These are phyloP conservation scores for Schizotus pectinicornis DNA, from an alignment of 2,888 invertebrate species.

Conservation along the genomic window DNA sequence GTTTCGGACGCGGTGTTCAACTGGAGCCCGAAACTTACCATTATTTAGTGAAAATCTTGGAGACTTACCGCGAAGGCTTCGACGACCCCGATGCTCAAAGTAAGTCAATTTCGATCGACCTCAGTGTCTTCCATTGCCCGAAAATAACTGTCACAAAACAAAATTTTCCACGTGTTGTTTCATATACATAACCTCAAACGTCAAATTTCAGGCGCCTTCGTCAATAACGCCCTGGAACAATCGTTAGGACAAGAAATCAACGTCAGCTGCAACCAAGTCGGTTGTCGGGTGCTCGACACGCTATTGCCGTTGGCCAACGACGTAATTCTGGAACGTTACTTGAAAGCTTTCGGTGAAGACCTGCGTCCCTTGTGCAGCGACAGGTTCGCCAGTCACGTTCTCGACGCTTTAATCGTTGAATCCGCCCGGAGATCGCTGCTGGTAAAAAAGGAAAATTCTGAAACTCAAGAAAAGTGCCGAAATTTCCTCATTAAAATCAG, in stretches of 20 bases:
- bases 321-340: conserved; percentile 68
- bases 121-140: neutral
- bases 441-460: conserved; percentile 25
- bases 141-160: neutral
- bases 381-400: conserved; percentile 78
- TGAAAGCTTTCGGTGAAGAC: conserved; percentile 67
- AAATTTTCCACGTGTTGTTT: neutral
- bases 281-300: conserved; percentile 78
- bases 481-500: conserved; percentile 73
- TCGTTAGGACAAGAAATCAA: conserved; percentile 74
- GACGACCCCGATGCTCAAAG: conserved; percentile 75
- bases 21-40: conserved; percentile 76
- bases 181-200: conserved; percentile 12
- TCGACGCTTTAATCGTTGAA: conserved; percentile 71
- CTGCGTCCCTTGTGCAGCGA: conserved; percentile 76
- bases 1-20: conserved; percentile 72
- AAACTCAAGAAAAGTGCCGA: conserved; percentile 61
- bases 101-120: conserved; percentile 58
- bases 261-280: conserved; percentile 79
- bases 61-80: conserved; percentile 72
- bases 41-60: conserved; percentile 78
- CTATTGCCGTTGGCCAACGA: conserved; percentile 72
- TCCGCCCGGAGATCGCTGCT: conserved; percentile 63
- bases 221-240: conserved; percentile 77
- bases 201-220: conserved; percentile 64